Evolutionary conservation across 2,888 invertebrate species (phyloP), one percentile per base, ranked within the genome.

Genomic region (Diabrotica balteata): DNA sequence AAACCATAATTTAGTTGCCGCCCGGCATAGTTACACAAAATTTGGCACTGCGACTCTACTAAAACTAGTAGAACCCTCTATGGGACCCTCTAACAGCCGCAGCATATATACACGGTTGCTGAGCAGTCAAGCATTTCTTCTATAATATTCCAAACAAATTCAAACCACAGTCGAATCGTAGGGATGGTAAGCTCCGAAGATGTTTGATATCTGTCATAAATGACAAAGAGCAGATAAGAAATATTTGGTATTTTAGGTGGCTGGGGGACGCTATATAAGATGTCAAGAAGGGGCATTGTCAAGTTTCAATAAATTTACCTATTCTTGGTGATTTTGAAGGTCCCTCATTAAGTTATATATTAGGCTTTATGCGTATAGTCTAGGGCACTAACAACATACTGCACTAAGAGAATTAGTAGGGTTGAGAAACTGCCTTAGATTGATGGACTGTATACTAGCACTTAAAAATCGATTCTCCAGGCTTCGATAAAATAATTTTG

Each of bases 101-200:
- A 51, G 51, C 7, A 51, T 51, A 5, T 51, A 51, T 51, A 51
- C 11, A 51, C 7, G 7, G 1, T 46, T 46, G 46, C 46, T 46
- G 7, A 1, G 46, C 7, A 5, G 11, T 11, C 11, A 2, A 51
- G 51, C 11, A 51, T 17, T 1, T 17, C 17, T 17, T 2, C 17
- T 2, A 17, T 17, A 17, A 17, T 17, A 17, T 17, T 17, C 51
- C 51, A 51, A 2, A 51, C 51, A 51, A 51, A 51, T 51, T 4
- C 2, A 51, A 51, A 51, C n/a, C 51, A n/a, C 6, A 2, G 51
- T 11, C 51, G 4, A 51, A 51, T 51, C 44, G 43, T 11, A 44
- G 57, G 6, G 6, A 57, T 44, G 44, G 44, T 42, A 57, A 57
- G 45, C 57, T 5, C 7, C 44, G 57, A 57, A 44, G 44, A 57